A percentile compares a stretch with the other conserved stretches of the same genome.
Conservation (phyloP, 2,888 invertebrate species). For the Acrocera orbiculus region DNA sequence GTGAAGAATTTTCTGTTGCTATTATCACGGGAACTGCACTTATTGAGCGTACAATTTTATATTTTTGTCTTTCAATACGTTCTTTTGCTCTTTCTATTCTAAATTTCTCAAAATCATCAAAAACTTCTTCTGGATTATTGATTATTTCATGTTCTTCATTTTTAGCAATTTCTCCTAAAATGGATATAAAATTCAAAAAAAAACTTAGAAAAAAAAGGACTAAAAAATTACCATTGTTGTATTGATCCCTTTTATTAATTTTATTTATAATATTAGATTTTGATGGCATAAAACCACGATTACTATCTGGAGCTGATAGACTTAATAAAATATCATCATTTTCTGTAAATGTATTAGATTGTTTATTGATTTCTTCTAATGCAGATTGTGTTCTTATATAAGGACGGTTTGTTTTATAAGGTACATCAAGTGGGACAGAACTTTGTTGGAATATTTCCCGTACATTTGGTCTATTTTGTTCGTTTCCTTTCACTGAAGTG, state of each 20-base stretch:
- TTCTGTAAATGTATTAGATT: constrained; percentile 20
- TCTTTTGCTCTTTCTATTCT: constrained; percentile 51
- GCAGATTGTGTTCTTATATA: constrained; percentile 25
- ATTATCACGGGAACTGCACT: constrained; percentile 18
- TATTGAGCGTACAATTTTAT: constrained; percentile 40
- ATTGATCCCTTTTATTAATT: constrained; percentile 14
- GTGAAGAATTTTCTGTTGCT: constrained; percentile 1
- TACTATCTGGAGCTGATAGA: constrained; percentile 24
- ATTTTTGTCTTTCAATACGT: constrained; percentile 41
- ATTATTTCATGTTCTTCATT: no score
- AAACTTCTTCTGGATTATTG: constrained; percentile 21
- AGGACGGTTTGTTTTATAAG: constrained; percentile 25
- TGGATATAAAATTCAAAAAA: no score
- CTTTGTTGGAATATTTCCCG: constrained; percentile 43
- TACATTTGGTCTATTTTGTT: constrained; percentile 40
- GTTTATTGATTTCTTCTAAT: constrained; percentile 16
- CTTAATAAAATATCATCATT: constrained; percentile 27
- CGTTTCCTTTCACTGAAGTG: constrained; percentile 43
- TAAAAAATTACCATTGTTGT: no score
- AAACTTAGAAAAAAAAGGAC: not conserved
- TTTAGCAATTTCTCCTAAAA: no score
- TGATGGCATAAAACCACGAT: constrained; percentile 13
- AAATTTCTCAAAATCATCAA: constrained; percentile 54
- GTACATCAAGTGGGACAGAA: constrained; percentile 47
- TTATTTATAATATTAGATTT: constrained; percentile 20